phyloP scores from a whole-genome alignment of 2,888 invertebrate genomes.

The Copidosoma aretas region DNA sequence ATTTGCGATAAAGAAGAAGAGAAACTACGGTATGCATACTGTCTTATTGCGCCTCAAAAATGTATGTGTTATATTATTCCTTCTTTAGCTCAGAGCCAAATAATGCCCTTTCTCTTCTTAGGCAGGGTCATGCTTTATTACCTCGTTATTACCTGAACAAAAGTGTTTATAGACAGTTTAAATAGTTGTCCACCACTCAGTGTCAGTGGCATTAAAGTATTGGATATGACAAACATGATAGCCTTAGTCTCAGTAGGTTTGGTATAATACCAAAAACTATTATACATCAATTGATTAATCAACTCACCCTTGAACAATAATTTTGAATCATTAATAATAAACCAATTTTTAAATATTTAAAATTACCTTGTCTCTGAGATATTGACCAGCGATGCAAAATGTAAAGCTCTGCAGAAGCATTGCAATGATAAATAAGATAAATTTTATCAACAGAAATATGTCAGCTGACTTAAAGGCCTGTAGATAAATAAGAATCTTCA shows the following conservation, averaged over 20 bases:
- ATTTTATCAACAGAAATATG: conserved; percentile 35
- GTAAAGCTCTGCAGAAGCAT: conserved; percentile 42
- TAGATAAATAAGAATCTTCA: not conserved
- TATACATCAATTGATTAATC: conserved; percentile 20
- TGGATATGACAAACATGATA: conserved; percentile 19
- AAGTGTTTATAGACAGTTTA: conserved; percentile 21
- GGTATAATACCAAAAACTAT: conserved; percentile 28
- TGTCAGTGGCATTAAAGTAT: conserved; percentile 25
- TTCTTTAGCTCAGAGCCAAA: too few species aligned
- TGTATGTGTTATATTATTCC: too few species aligned
- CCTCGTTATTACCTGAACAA: conserved; percentile 16
- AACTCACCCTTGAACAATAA: conserved; percentile 18
- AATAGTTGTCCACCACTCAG: conserved; percentile 32
- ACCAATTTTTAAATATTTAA: not conserved
- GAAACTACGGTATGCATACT: too few species aligned
- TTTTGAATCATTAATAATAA: not conserved
- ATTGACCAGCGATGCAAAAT: conserved; percentile 47
- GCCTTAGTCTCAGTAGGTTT: conserved; percentile 21
- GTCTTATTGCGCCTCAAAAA: too few species aligned
- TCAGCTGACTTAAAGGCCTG: conserved; percentile 37
- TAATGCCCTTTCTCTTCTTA: too few species aligned
- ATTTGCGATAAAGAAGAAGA: too few species aligned
- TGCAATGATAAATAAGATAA: conserved; percentile 26
- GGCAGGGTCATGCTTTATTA: too few species aligned
- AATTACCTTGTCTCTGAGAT: conserved; percentile 44